phyloP scores from a whole-genome alignment of 92 coral and sea anemone genomes.

The Desmophyllum pertusum region DNA sequence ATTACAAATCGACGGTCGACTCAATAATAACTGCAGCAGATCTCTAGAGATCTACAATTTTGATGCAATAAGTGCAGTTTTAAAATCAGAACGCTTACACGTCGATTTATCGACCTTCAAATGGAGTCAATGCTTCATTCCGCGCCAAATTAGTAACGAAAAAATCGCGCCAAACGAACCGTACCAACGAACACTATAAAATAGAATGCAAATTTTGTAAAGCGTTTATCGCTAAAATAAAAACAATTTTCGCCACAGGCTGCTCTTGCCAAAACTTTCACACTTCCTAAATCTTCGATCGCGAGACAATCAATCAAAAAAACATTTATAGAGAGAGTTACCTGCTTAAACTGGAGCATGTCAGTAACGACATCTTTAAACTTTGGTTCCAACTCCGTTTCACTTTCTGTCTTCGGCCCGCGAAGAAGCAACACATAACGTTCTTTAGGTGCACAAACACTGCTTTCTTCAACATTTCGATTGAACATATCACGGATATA shows the following conservation, averaged over 20 bases:
- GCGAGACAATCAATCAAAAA: constrained; percentile 6
- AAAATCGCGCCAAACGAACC: background rate
- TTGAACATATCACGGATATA: constrained; percentile 76
- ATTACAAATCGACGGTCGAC: background rate
- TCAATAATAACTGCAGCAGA: background rate
- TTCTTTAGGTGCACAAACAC: constrained; percentile 60
- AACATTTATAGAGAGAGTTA: constrained; percentile 33
- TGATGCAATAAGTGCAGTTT: background rate
- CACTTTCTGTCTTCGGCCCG: constrained; percentile 69
- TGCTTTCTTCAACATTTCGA: constrained; percentile 39
- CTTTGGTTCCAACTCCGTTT: constrained; percentile 70
- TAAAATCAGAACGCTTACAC: background rate
- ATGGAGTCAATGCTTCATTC: background rate
- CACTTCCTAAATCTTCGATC: background rate
- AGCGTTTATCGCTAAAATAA: background rate
- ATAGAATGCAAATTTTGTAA: constrained; percentile 23
- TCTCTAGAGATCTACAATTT: background rate
- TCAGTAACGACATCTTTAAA: constrained; percentile 95
- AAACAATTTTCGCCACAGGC: background rate
- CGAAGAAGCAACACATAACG: constrained; percentile 88
- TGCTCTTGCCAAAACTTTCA: background rate
- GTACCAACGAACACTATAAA: background rate
- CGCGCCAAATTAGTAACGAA: background rate
- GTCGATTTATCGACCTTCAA: background rate
- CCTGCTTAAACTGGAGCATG: constrained; percentile 95